Evolutionary conservation across 2,797 vertebrate species (phyloP), one percentile per base, ranked within the genome.

Genomic region (Ambastaia sidthimunki): DNA sequence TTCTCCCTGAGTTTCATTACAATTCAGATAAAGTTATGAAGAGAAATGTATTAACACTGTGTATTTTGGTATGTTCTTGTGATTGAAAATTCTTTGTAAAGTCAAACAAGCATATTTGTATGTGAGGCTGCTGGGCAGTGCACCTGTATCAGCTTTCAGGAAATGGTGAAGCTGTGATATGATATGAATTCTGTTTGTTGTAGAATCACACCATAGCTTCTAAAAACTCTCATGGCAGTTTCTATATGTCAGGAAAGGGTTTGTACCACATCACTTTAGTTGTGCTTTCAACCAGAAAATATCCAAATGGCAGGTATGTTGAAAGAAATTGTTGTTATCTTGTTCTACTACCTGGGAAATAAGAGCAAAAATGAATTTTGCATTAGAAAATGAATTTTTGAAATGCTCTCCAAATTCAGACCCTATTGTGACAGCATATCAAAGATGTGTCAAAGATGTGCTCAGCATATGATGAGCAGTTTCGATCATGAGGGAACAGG

Each of bases 101-200:
- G 41, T 44, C 23, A 60, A 60, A 60, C 23, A 60, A 25, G 9
- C 19, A 28, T 60, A 16, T 7, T 74, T 28, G n/a, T 62, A 74
- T 28, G 13, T 47, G 16, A 48, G 59, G 23, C 57, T 62, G 21
- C 41, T 37, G 47, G 47, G 37, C 55, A n/a, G 47, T n/a, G 11
- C 28, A 16, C 11, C 48, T 4, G 4, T 50, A 55, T 71, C 50
- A 55, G 23, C 41, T 62, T 48, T 74, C 18, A 48, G 37, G 11
- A 23, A 74, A 21, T n/a, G 18, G 34, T 12, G 7, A 10, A 65
- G 47, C 63, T 52, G 50, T 66, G 74, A 52, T 66, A 31, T 75
- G 48, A 25, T 67, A 67, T 66, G 2, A 66, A 66, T 65, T 63
- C 2, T 21, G 28, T 60, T 60, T 47, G 55, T 19, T 34, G 50